Evolutionary conservation across 2,888 invertebrate genomes (phyloP), one percentile per base, ranked within the genome.

Genomic region (Matsumyia berberina): DNA sequence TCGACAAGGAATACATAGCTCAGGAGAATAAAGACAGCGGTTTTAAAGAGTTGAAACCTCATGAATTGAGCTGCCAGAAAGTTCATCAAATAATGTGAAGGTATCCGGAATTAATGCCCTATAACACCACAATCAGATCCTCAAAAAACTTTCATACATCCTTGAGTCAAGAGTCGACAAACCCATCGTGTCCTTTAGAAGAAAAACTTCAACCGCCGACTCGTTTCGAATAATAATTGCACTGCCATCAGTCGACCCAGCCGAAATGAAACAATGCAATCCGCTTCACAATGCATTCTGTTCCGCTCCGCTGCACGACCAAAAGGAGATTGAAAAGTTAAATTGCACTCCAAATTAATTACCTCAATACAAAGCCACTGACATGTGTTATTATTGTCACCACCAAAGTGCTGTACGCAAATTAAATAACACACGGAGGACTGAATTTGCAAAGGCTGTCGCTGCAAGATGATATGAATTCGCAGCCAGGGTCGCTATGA

Each of bases 391-490:
- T 64, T 62, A 57, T 62, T 69, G 69, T 69, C 29, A 37, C 31
- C 42, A 53, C 33, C 42, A 53, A 53, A 62, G 19, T 33, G 55
- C 39, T 67, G 35, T 53, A 46, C 46, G 69, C 76, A 76, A 81
- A 81, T 81, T 81, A 81, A 81, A 81, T 81, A 64, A 64, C 81
- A 76, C 62, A 76, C 33, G 76, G 35, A 33, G 39, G 46, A 62
- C 33, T 76, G 67, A 39, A 44, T 66, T 74, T 64, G 76, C 62
- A 33, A 49, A 49, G 53, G 17, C 37, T 39, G 44, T 37, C 46
- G 19, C 15, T 53, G 39, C 17, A 72, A 51, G 72, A 66, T 58
- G 39, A 53, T 39, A 64, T 49, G 19, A n/a, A n/a, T 46, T 9
- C 11, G 9, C 11, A 46, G 19, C 9, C 17, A 15, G 31, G 8